Evolutionary conservation across 2,888 invertebrate species (phyloP), one percentile per base, ranked within the genome.

Genomic region (Halictus ligatus): DNA sequence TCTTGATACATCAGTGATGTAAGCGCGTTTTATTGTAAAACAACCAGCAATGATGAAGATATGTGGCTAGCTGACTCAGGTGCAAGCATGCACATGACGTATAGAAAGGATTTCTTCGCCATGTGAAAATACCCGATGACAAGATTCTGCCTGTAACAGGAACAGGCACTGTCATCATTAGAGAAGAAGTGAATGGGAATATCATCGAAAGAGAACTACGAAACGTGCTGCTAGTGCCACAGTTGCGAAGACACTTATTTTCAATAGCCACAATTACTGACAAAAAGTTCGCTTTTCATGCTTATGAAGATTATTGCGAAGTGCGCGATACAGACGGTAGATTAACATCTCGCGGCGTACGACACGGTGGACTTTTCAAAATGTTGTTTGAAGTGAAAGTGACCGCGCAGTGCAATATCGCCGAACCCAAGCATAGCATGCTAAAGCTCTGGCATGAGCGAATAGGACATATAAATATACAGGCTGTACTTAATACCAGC

Each of bases 331-430:
- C 1, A 29, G 29, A 29, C 29, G 29, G 29, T 1, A 29, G 29
- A 35, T 15, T 81, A 50, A 50, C 78, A 35, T 50, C 75, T 4
- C 13, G 7, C 4, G 75, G 74, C 2, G 25, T 82, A 12, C 35
- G 48, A 4, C 48, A 80, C 21, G 81, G 79, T 13, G 10, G 60
- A 18, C 50, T 79, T 2, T 83, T 80, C 46, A 60, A 5, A 43
- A 83, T 73, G 80, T 10, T 73, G 15, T 83, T 83, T 64, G 13
- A 50, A 46, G 54, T 43, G 43, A 83, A 80, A 54, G 7, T 21
- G 6, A 54, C 60, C 6, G 18, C 8, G n/a, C 15, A 76, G 15
- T 78, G 78, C 21, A 46, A 75, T 43, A 29, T 46, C 0, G 67
- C 40, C 15, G 15, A 73, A 73, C 13, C 60, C n/a, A 25, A 60